Evolutionary conservation across 2,797 vertebrate genomes (phyloP), one percentile per base, ranked within the genome.

Genomic region (Okamejei kenojei): DNA sequence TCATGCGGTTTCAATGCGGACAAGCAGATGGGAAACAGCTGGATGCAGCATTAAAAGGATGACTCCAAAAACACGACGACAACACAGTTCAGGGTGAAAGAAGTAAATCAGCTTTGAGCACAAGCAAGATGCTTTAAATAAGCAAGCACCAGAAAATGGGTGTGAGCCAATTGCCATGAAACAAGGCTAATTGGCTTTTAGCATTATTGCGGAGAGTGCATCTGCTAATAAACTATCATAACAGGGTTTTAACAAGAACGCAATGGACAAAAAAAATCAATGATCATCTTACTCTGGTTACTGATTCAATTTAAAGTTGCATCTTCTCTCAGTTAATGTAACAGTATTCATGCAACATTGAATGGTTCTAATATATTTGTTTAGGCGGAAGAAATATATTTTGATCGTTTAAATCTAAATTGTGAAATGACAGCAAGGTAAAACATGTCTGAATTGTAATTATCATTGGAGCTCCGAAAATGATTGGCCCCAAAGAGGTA

Each of bases 21-120:
- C 82, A n/a, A 86, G 13, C 58, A 82, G 35, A 82, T 29, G 80
- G 80, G 21, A 82, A 82, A 82, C 45, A 82, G 45, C 45, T 82
- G 80, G 45, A 82, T 11, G 32, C 35, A 81, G 79, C 35, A 81
- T 81, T 19, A 23, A 8, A 81, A 81, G 79, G 1, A 9, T 82
- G 23, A 26, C 80, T 82, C 80, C 21, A 82, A 58, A 54, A 82
- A 58, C 79, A 61, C 63, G 10, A 65, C 29, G 82, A n/a, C 29
- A 63, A 63, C 7, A 63, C 19, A 38, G 29, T n/a, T 15, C 29
- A n/a, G 77, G 77, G 32, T n/a, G 32, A 61, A n/a, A 84, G 26
- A 63, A 84, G 23, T n/a, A 84, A 84, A 58, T 84, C 81, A 61
- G 58, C 13, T 63, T 63, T 86, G 26, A 58, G 45, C 45, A 45